Evolutionary conservation across 2,888 invertebrate species (phyloP).

Genomic region (Lycia hirtaria): DNA sequence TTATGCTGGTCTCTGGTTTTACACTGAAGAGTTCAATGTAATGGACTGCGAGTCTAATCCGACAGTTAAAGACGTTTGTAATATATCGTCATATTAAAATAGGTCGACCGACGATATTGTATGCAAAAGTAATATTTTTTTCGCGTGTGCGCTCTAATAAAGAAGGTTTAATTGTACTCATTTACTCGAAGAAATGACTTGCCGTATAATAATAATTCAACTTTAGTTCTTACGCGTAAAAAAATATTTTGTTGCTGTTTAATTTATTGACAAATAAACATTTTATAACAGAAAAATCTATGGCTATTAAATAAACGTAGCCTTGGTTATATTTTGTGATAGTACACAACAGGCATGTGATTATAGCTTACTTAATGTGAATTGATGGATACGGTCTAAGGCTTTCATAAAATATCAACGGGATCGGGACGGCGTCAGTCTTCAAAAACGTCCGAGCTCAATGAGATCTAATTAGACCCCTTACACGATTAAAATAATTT

Average conservation of each 20-base stretch:
- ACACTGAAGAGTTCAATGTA: too few species aligned
- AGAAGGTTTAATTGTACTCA: constrained; percentile 38
- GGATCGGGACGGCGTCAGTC: too few species aligned
- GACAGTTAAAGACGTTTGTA: constrained; percentile 32
- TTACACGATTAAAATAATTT: too few species aligned
- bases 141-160: constrained; percentile 44
- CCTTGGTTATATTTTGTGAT: too few species aligned
- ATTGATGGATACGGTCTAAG: too few species aligned
- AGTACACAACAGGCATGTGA: too few species aligned
- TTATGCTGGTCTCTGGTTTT: too few species aligned
- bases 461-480: too few species aligned
- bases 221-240: constrained; percentile 6
- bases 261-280: constrained; percentile 5
- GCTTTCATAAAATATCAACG: too few species aligned
- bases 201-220: constrained; percentile 28
- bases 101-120: constrained; percentile 33
- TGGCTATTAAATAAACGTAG: not conserved
- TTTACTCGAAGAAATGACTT: constrained; percentile 35
- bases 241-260: constrained; percentile 10
- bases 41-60: too few species aligned
- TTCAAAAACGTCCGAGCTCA: too few species aligned
- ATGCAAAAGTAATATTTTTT: constrained; percentile 46
- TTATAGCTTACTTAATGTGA: too few species aligned
- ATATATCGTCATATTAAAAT: constrained; percentile 32
- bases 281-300: not conserved